Evolutionary conservation across 1,140 invertebrate species (phyloP).

Genomic region (Listronotus bonariensis): DNA sequence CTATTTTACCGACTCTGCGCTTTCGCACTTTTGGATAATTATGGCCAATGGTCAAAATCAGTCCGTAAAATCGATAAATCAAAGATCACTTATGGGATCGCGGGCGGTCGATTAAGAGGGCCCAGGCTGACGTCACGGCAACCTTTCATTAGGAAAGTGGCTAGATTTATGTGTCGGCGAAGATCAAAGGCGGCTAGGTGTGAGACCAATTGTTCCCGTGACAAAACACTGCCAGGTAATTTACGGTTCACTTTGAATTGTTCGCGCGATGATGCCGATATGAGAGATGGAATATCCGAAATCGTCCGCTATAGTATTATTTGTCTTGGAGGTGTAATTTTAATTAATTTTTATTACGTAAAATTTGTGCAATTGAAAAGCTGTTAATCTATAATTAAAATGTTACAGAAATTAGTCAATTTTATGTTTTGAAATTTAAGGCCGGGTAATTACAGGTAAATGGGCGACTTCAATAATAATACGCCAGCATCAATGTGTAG

Average conservation of each 20-base stretch:
- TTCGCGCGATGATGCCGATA: slow-evolving; percentile 33
- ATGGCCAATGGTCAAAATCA: slow-evolving; percentile 23
- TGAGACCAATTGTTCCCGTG: slow-evolving; percentile 59
- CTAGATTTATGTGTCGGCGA: slow-evolving; percentile 56
- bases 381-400: too few relatives aligned
- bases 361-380: too few relatives aligned
- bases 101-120: slow-evolving; percentile 40
- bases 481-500: too few relatives aligned
- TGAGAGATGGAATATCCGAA: slow-evolving; percentile 12
- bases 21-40: slow-evolving; percentile 17
- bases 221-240: slow-evolving; percentile 58
- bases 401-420: too few relatives aligned
- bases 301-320: not conserved
- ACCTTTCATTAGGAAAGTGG: slow-evolving; percentile 57
- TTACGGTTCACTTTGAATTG: slow-evolving; percentile 52
- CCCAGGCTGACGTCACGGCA: slow-evolving; percentile 43
- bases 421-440: too few relatives aligned
- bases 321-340: too few relatives aligned
- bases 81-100: slow-evolving; percentile 40
- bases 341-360: too few relatives aligned
- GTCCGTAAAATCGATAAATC: slow-evolving; percentile 38
- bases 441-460: too few relatives aligned
- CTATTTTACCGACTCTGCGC: not conserved
- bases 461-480: too few relatives aligned
- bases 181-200: slow-evolving; percentile 56